Base-by-base conservation (phyloP, 2,113 vertebrate genomes). In the Sebastes fasciatus region DNA sequence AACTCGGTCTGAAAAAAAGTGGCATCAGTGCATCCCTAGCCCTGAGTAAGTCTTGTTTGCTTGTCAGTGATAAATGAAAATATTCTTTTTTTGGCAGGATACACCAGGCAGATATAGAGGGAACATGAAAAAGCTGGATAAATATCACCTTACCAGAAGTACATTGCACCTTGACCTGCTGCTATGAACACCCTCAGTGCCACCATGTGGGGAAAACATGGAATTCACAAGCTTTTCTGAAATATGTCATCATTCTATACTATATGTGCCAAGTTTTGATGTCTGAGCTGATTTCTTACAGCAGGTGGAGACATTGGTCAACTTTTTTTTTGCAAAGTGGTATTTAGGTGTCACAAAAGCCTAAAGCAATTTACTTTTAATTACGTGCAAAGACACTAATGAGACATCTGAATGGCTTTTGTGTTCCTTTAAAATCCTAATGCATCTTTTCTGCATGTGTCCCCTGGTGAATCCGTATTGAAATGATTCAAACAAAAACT, bases 231-330 rank as follows among this genome's bases (percentile, higher is more conserved):
- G 23, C 19, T 72, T 26, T 70, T 21, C 19, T 45, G 23, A 58
- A 43, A 14, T 7, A 70, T 7, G 8, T 71, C 21, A 52, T 45
- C 45, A 51, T 10, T 19, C 5, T 49, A 16, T 8, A 1, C 17
- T 4, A 12, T 16, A 14, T 57, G 49, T 51, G 45, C 11, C 19
- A 3, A 8, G 17, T 51, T 6, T 21, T 52, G 6, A 19, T 12
- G 66, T 45, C 26, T 40, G 8, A 34, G 4, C 17, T 42, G 19
- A 23, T 69, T 65, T 65, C 43, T 54, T 48, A 19, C 26, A 79
- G 69, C 64, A 79, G 70, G 52, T 72, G 72, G 72, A 71, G 75
- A 74, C 75, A 74, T 4, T 19, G 43, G 16, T 55, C 58, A 68
- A 34, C 69, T 51, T 16, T 21, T 68, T 49, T 19, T 68, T 8